Evolutionary conservation across 2,888 invertebrate species (phyloP).

Genomic region (Ornithoptera priamus): DNA sequence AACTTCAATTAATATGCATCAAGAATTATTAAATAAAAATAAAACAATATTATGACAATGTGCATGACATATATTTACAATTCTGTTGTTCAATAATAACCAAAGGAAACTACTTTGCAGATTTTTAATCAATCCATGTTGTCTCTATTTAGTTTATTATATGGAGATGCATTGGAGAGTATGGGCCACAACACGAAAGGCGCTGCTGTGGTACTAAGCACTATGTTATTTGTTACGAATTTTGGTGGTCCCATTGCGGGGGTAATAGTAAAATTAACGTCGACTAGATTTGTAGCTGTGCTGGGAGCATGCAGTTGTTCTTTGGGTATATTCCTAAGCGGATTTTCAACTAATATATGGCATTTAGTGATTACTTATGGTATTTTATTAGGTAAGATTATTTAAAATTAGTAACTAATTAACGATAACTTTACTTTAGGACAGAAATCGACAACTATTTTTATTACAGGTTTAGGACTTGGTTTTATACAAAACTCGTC

Average conservation of each 20-base stretch:
- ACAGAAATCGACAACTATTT: not conserved
- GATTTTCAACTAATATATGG: slow-evolving; percentile 65
- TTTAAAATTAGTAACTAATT: slow-evolving; percentile 17
- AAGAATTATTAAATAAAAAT: too few species aligned
- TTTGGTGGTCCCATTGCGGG: slow-evolving; percentile 86
- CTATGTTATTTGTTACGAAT: slow-evolving; percentile 83
- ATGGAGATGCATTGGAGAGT: slow-evolving; percentile 81
- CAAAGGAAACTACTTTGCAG: slow-evolving; percentile 53
- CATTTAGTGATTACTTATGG: slow-evolving; percentile 73
- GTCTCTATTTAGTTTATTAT: slow-evolving; percentile 85
- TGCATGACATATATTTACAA: not conserved
- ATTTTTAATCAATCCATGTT: slow-evolving; percentile 86
- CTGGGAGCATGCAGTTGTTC: slow-evolving; percentile 63
- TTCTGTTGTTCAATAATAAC: not conserved
- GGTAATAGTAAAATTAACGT: slow-evolving; percentile 79
- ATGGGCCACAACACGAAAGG: slow-evolving; percentile 84
- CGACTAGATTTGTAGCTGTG: slow-evolving; percentile 68
- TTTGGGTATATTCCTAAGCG: slow-evolving; percentile 68
- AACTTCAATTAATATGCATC: not conserved
- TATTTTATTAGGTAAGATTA: slow-evolving; percentile 65
- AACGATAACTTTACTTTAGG: not conserved
- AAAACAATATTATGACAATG: too few species aligned
- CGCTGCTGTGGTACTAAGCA: slow-evolving; percentile 84
- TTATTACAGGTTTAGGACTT: slow-evolving; percentile 81
- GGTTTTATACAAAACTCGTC: slow-evolving; percentile 86